Evolutionary conservation across 2,888 invertebrate genomes (phyloP), one percentile per base, ranked within the genome.

Genomic region (Sericinus montela): DNA sequence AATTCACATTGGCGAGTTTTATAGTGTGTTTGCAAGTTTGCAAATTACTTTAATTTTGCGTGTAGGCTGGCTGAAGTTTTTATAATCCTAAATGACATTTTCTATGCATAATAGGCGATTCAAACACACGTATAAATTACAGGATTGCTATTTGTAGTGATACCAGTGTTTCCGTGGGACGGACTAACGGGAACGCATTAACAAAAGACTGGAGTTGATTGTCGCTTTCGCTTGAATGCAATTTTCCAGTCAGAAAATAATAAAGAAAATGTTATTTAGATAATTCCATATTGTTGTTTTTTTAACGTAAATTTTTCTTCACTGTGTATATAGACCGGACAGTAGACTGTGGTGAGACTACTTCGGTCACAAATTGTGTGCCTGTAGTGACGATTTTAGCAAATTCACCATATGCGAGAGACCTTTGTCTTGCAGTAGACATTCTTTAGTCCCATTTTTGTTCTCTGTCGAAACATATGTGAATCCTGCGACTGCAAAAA

Each of bases 31-130:
- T 32, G 78, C 80, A 59, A 62, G 51, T 46, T 57, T 80, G 37
- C 25, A 34, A 83, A 83, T 82, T 51, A 67, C 69, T 63, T 75
- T 68, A 63, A 74, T 82, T 84, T 79, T 81, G 80, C 73, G 77
- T 69, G 71, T 67, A 68, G 65, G 14, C 23, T 77, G 68, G 72
- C 56, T 50, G 54, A 69, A 72, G 65, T 75, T 78, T 81, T 80
- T 78, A 81, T 79, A 80, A 80, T 80, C 68, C 70, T 67, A 69
- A 69, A 74, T 68, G 64, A 67, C 69, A 66, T 78, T 80, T 79
- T 79, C 82, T 76, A 66, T 78, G 74, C 73, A 78, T 85, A 86
- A 85, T 85, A 66, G 67, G 57, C 52, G 66, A 28, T 63, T 64
- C 51, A 57, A 40, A 40, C 30, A 49, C 38, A 35, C 28, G 40